Conservation (phyloP, 2,113 vertebrate species). For the Eupsittula cactorum region DNA sequence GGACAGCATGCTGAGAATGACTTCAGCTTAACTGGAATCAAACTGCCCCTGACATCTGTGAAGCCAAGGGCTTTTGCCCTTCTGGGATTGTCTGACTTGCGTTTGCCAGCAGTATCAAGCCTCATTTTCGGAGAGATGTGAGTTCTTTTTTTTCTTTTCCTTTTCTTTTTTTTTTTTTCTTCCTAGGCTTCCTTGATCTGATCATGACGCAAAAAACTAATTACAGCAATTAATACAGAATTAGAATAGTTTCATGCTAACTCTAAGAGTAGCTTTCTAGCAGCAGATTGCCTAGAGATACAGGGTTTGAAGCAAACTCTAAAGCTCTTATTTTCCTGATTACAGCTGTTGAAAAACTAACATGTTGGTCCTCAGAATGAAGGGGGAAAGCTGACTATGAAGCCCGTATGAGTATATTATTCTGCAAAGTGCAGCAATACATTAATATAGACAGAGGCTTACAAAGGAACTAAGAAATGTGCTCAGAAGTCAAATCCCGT, state of each 20-base stretch:
- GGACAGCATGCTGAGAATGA: neutral
- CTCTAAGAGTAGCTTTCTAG: slow-evolving; percentile 67
- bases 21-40: neutral
- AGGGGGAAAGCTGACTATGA: slow-evolving; percentile 60
- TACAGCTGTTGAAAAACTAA: slow-evolving; percentile 70
- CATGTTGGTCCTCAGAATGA: slow-evolving; percentile 69
- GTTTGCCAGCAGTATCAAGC: neutral
- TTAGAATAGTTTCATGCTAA: slow-evolving; percentile 71
- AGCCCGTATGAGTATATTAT: slow-evolving; percentile 54
- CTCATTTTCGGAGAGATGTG: neutral
- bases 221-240: slow-evolving; percentile 72
- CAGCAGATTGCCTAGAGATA: slow-evolving; percentile 69
- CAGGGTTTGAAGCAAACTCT: slow-evolving; percentile 62
- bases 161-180: neutral
- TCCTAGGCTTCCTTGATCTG: slow-evolving; percentile 62
- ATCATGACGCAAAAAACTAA: slow-evolving; percentile 71
- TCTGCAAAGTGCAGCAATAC: slow-evolving; percentile 59
- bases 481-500: slow-evolving; percentile 22
- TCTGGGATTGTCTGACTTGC: neutral
- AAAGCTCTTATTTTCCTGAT: slow-evolving; percentile 71
- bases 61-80: neutral
- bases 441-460: slow-evolving; percentile 53
- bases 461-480: slow-evolving; percentile 37
- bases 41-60: neutral
- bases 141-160: neutral